Evolutionary conservation across 2,797 vertebrate genomes (phyloP), one percentile per base, ranked within the genome.

Genomic region (Ceyx erithaca): DNA sequence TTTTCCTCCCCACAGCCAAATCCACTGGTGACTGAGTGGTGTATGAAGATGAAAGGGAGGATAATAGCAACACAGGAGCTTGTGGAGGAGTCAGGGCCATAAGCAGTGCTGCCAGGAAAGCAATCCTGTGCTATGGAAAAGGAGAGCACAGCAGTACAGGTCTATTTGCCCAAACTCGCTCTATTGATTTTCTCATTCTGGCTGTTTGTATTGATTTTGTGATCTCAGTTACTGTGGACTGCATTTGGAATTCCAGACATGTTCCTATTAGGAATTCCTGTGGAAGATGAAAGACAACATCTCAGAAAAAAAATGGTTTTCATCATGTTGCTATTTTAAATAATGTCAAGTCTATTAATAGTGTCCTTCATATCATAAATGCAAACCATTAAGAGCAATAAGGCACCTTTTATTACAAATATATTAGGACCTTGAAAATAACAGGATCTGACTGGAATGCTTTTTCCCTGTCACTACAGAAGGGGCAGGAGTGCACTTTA

Each of bases 111-210:
- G 80, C 59, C 54, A 71, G 31, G 4, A 91, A 87, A 51, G 37
- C 59, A 58, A 1, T 51, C 22, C 59, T 78, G 43, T 68, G 54
- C 68, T 92, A 5, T 68, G 62, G 54, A 33, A 90, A 91, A 89
- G 63, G 41, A 85, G 62, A 85, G 90, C 88, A 88, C 31, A 69
- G 75, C 66, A 85, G 37, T 73, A 76, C 30, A 35, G 66, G 48
- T 90, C 88, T 94, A 70, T 89, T 89, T 94, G 76, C 69, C 69
- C 61, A 71, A 43, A 58, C 61, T 90, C 0, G 0, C 57, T 85
- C 28, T 89, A 94, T 87, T 68, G 84, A 93, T 89, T 94, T 94
- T 92, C 84, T 90, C 69, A 45, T 82, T 94, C 58, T 57, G 64
- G 31, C 46, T 58, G 37, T 61, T 86, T 77, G 33, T 83, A 90